Percentiles rank a stretch among this genome's conserved stretches.
Evolutionary conservation across 2,113 vertebrate genomes (phyloP).

Genomic region (Sylvia atricapilla): DNA sequence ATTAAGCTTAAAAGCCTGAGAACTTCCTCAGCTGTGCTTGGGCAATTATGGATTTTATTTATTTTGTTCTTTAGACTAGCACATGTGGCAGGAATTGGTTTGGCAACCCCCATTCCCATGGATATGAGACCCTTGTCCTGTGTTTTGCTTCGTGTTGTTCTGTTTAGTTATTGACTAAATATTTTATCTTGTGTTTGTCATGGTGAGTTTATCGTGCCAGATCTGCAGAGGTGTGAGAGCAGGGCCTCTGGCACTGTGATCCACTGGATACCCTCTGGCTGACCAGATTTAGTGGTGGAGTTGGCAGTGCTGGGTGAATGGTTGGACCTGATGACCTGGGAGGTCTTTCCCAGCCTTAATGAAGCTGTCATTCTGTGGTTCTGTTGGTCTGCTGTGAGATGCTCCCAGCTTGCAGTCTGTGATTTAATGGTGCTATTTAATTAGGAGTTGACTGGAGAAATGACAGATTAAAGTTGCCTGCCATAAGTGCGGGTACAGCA

Average conservation of each 20-base stretch:
- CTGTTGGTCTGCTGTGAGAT: neutral
- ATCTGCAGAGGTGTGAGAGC: neutral
- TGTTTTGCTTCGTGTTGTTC: neutral
- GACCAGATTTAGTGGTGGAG: neutral
- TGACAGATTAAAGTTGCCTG: neutral
- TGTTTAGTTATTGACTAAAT: neutral
- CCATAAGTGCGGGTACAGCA: neutral
- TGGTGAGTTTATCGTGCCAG: neutral
- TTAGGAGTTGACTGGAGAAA: neutral
- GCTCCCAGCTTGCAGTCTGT: neutral
- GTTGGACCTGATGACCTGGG: neutral
- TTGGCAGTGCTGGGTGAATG: neutral
- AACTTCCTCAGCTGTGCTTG: neutral
- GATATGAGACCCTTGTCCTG: neutral
- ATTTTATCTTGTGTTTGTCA: neutral
- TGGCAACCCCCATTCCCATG: neutral
- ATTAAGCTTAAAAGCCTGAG: neutral
- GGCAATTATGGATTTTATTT: neutral
- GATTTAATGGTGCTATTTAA: neutral
- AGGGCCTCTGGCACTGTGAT: rapidly evolving
- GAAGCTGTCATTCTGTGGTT: neutral
- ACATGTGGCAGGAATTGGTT: neutral
- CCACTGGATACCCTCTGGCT: neutral
- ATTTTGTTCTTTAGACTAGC: neutral
- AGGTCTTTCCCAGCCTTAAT: neutral